Conservation (phyloP, 2,888 invertebrate genomes). For the Hirtodrosophila histrioides region DNA sequence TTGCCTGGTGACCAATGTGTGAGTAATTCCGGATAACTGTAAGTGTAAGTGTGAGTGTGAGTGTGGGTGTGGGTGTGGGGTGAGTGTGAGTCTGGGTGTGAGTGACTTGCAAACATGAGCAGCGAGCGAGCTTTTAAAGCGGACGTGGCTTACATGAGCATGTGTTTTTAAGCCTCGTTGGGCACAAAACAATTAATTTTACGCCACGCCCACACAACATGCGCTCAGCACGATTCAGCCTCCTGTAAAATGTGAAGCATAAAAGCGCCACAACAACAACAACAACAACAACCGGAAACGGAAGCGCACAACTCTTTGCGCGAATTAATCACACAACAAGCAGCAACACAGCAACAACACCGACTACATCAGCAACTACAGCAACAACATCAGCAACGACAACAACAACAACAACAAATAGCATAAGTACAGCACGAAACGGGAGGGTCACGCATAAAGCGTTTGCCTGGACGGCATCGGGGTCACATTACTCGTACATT, state of each 20-base stretch:
- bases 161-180: constrained; percentile 81
- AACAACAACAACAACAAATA: constrained; percentile 7
- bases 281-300: constrained; percentile 68
- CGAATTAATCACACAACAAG: constrained; percentile 79
- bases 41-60: constrained; percentile 1
- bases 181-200: constrained; percentile 81
- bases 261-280: constrained; percentile 58
- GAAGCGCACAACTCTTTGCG: constrained; percentile 81
- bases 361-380: constrained; percentile 35
- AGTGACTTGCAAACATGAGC: constrained; percentile 28
- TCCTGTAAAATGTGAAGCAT: constrained; percentile 79
- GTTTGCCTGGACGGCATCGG: constrained; percentile 36
- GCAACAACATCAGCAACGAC: constrained; percentile 27
- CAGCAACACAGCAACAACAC: constrained; percentile 30
- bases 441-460: constrained; percentile 50
- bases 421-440: constrained; percentile 28
- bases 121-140: constrained; percentile 53
- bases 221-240: constrained; percentile 66
- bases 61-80: constrained; percentile 12
- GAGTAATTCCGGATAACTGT: constrained; percentile 2
- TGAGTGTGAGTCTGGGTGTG: constrained; percentile 1
- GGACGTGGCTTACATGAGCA: constrained; percentile 80
- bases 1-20: constrained; percentile 48
- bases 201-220: constrained; percentile 67
- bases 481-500: constrained; percentile 28